Evolutionary conservation across 2,888 invertebrate genomes (phyloP).

Genomic region (Halictus quadricinctus): DNA sequence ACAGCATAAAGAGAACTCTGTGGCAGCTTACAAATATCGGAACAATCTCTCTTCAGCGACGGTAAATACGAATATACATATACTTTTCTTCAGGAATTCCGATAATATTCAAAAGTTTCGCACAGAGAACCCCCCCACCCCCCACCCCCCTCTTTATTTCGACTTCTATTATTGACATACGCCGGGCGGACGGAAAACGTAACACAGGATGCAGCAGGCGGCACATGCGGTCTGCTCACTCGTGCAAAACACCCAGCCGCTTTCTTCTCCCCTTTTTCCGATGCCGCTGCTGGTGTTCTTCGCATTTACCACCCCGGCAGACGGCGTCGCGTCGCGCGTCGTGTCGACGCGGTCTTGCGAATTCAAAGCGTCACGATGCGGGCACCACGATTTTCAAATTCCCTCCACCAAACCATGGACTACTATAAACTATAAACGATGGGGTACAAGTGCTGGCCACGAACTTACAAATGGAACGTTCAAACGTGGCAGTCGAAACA

Average conservation of each 20-base stretch:
- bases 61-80: neutral
- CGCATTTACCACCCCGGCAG: slow-evolving; percentile 39
- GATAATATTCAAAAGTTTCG: slow-evolving; percentile 47
- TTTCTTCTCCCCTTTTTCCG: slow-evolving; percentile 40
- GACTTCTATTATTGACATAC: slow-evolving; percentile 55
- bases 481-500: neutral
- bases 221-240: slow-evolving; percentile 55
- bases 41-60: neutral
- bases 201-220: slow-evolving; percentile 50
- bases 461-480: slow-evolving; percentile 2
- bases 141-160: slow-evolving; percentile 36
- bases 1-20: neutral
- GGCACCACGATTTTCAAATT: slow-evolving; percentile 27
- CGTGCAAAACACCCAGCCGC: slow-evolving; percentile 55
- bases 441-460: neutral
- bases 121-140: neutral
- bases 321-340: slow-evolving; percentile 17
- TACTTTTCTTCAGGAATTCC: slow-evolving; percentile 19
- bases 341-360: slow-evolving; percentile 10
- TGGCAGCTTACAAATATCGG: slow-evolving; percentile 21
- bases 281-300: slow-evolving; percentile 38
- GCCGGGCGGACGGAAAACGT: slow-evolving; percentile 33
- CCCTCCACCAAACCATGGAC: neutral
- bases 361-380: slow-evolving; percentile 37
- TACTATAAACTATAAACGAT: neutral